Evolutionary conservation across 2,113 vertebrate genomes (phyloP).

Genomic region (zebrafish (Danio rerio)): DNA sequence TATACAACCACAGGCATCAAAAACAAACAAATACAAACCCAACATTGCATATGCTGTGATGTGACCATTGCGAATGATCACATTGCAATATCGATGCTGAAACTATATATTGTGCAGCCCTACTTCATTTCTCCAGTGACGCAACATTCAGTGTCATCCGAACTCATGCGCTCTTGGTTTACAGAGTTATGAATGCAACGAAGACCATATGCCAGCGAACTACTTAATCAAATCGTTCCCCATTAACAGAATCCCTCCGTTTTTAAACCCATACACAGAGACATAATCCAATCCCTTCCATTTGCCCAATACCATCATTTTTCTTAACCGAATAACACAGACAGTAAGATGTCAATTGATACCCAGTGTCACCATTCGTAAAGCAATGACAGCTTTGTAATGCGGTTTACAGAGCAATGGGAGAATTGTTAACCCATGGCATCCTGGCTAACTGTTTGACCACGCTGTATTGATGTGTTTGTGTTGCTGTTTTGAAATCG

Average conservation of each 20-base stretch:
- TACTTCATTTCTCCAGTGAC: background rate
- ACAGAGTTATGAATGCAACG: constrained; percentile 47
- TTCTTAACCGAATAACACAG: constrained; percentile 57
- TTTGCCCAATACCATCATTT: constrained; percentile 56
- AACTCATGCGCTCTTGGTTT: constrained; percentile 6
- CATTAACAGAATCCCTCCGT: constrained; percentile 58
- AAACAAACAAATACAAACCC: too few species aligned
- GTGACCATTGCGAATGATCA: too few species aligned
- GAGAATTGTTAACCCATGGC: constrained; percentile 28
- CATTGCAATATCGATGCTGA: too few species aligned
- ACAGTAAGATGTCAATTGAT: constrained; percentile 54
- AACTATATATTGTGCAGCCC: too few species aligned
- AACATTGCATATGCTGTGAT: too few species aligned
- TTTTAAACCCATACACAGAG: constrained; percentile 42
- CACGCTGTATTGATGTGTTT: constrained; percentile 8
- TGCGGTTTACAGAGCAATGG: constrained; percentile 29
- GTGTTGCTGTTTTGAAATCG: background rate
- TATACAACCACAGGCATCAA: too few species aligned
- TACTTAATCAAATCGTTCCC: constrained; percentile 47
- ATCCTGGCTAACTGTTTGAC: constrained; percentile 18
- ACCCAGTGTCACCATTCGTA: constrained; percentile 39
- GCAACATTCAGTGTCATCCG: background rate
- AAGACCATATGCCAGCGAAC: constrained; percentile 9
- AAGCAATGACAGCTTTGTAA: constrained; percentile 48
- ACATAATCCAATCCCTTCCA: constrained; percentile 56